These are phyloP conservation scores for Panulirus ornatus DNA, from an alignment of 1,140 invertebrate genomes.

Conservation along the genomic window DNA sequence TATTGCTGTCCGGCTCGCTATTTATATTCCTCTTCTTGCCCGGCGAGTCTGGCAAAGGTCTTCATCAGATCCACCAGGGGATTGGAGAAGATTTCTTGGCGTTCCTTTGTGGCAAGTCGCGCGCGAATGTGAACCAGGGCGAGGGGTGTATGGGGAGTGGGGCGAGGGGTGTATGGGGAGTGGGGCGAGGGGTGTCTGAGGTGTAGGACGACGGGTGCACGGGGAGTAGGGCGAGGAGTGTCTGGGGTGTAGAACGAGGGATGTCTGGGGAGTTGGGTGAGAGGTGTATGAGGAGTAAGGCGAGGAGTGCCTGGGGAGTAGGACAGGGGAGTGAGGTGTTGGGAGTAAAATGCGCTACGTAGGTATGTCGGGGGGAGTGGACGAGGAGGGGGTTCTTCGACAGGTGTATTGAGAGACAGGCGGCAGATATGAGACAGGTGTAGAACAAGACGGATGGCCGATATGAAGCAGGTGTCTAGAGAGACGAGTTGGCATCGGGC, in stretches of 20 bases:
- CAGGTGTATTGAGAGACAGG: too few relatives aligned
- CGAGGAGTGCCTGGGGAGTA: background rate
- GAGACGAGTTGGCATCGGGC: too few relatives aligned
- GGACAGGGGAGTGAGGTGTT: background rate
- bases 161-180: background rate
- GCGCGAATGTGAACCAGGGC: too few relatives aligned
- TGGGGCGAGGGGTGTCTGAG: background rate
- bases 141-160: background rate
- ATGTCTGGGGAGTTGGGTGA: background rate
- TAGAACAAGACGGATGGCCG: too few relatives aligned
- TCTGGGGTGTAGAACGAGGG: background rate
- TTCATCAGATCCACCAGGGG: background rate
- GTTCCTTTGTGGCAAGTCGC: background rate
- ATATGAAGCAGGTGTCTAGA: too few relatives aligned
- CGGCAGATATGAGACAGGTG: too few relatives aligned
- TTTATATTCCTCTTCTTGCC: background rate
- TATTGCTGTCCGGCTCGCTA: conserved; percentile 60
- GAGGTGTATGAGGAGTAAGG: background rate
- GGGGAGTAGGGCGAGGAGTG: background rate
- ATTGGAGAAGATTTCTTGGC: background rate
- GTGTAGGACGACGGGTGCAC: background rate
- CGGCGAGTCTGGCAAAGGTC: background rate
- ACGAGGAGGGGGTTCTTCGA: background rate
- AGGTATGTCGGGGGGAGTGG: background rate
- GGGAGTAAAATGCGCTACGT: too few relatives aligned